Percentiles rank a stretch among this genome's conserved stretches.
These are phyloP conservation scores for Cyphomyrus discorhynchus DNA, from an alignment of 2,113 vertebrate species.

Conservation along the genomic window DNA sequence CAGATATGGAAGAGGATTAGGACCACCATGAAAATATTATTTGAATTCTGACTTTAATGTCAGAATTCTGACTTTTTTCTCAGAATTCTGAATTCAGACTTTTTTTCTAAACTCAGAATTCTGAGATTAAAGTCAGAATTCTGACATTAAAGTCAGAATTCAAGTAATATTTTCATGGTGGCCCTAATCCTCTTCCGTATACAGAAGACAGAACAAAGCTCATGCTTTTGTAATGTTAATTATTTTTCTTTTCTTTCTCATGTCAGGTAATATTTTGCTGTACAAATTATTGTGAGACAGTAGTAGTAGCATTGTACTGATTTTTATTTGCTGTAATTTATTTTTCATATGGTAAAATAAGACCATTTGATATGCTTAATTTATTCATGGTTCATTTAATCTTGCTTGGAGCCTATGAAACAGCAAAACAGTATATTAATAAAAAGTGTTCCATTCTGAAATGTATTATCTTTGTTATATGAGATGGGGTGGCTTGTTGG, in stretches of 20 bases:
- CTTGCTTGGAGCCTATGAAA: background rate
- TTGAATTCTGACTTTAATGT: too few species aligned
- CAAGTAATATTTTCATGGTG: too few species aligned
- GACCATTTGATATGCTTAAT: background rate
- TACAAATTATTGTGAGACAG: background rate
- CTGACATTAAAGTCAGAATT: too few species aligned
- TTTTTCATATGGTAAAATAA: background rate
- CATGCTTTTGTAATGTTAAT: background rate
- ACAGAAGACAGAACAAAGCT: background rate
- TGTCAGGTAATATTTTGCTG: background rate
- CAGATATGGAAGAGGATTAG: too few species aligned
- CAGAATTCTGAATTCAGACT: too few species aligned
- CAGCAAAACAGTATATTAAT: background rate
- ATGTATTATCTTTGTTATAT: background rate
- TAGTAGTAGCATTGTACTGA: background rate
- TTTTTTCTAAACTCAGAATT: too few species aligned
- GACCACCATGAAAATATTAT: too few species aligned
- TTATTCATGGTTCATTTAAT: background rate
- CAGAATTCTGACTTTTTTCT: too few species aligned
- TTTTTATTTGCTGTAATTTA: background rate
- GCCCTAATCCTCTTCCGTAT: too few species aligned
- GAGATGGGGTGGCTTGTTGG: background rate
- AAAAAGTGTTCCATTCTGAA: background rate
- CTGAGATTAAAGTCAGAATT: too few species aligned
- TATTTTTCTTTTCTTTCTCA: background rate